These are phyloP conservation scores for Scytalopus superciliaris DNA, from an alignment of 2,113 vertebrate species.

Conservation along the genomic window DNA sequence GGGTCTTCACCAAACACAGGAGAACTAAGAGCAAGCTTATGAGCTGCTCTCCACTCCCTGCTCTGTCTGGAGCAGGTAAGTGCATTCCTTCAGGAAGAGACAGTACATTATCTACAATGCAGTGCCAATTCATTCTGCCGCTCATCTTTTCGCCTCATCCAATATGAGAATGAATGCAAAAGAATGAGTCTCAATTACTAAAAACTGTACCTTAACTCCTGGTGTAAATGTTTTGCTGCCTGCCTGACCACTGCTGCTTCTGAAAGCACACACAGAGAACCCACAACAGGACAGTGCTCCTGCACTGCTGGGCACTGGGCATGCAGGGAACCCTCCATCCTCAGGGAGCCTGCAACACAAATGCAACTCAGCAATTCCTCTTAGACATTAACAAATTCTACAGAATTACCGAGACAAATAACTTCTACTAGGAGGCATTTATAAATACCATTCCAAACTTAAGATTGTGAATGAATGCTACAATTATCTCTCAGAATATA, in stretches of 20 bases:
- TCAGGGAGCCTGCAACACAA: neutral
- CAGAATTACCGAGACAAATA: neutral
- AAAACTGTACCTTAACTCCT: neutral
- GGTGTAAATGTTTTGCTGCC: neutral
- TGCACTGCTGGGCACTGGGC: neutral
- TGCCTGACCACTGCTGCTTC: no score
- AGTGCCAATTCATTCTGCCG: neutral
- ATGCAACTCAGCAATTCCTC: neutral
- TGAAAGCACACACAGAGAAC: neutral
- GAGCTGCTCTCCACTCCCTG: neutral
- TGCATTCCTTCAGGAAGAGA: neutral
- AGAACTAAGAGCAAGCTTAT: neutral
- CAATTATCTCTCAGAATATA: neutral
- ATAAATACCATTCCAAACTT: neutral
- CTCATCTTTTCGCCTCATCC: neutral
- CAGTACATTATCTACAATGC: accelerated
- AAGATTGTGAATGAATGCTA: neutral
- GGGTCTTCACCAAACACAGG: neutral
- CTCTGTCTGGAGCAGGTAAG: neutral
- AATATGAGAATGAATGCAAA: accelerated
- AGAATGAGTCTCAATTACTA: neutral
- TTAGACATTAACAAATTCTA: neutral
- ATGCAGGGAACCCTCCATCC: neutral
- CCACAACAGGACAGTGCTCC: accelerated
- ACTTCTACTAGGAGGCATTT: neutral